Percentiles rank a stretch among this genome's conserved stretches.
Evolutionary conservation across 2,113 vertebrate genomes (phyloP).

Genomic region (Podarcis cretensis): DNA sequence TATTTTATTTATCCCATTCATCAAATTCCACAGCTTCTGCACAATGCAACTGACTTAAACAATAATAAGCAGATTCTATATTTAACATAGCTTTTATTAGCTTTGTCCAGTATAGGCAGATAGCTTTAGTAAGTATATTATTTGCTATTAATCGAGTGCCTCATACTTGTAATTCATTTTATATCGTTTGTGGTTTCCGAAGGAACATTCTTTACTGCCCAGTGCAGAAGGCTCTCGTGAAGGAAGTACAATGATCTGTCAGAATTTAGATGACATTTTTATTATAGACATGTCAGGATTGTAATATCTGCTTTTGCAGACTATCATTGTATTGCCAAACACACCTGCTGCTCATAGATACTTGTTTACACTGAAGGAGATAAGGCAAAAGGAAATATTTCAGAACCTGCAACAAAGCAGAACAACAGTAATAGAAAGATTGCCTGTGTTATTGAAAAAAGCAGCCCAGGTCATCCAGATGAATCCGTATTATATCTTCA

Average conservation of each 20-base stretch:
- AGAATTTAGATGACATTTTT: slow-evolving; percentile 34
- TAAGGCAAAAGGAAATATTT: not conserved
- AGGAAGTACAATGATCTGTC: slow-evolving; percentile 12
- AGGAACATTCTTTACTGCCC: not conserved
- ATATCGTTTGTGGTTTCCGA: not conserved
- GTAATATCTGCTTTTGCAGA: slow-evolving; percentile 8
- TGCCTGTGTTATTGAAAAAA: not conserved
- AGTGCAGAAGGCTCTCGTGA: not conserved
- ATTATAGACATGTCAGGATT: slow-evolving; percentile 6
- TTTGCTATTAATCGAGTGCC: not conserved
- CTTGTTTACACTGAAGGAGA: slow-evolving; percentile 23
- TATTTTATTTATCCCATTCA: not conserved
- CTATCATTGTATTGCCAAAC: slow-evolving; percentile 34
- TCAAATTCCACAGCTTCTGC: not conserved
- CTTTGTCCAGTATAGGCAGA: not conserved
- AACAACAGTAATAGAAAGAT: slow-evolving; percentile 6
- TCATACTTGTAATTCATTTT: not conserved
- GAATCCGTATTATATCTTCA: not conserved
- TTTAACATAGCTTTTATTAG: not conserved
- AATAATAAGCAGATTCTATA: not conserved
- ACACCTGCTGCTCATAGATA: slow-evolving; percentile 19
- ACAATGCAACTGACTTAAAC: not conserved
- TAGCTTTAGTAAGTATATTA: not conserved
- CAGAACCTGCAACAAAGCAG: not conserved
- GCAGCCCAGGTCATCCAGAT: slow-evolving; percentile 18